Evolutionary conservation across 2,113 vertebrate species (phyloP).

Genomic region (Coregonus clupeaformis): DNA sequence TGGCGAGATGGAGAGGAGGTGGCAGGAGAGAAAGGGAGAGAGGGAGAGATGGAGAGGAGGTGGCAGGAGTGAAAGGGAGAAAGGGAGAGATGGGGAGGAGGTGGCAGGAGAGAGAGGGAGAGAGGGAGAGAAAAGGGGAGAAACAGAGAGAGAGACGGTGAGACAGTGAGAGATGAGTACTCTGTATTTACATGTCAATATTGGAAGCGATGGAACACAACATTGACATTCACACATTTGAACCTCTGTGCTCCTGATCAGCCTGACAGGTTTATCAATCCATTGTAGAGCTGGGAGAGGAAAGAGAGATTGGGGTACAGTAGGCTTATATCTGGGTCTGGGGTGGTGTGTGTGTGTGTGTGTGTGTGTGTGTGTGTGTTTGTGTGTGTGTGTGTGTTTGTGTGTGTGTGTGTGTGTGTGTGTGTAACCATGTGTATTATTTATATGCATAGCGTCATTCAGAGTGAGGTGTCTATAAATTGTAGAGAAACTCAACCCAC

Average conservation of each 20-base stretch:
- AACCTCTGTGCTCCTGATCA: conserved; percentile 39
- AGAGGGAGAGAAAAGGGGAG: background rate
- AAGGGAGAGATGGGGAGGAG: background rate
- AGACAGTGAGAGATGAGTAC: conserved; percentile 8
- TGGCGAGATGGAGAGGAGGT: conserved; percentile 4
- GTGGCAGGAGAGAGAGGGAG: conserved; percentile 3
- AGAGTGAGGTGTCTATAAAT: no score
- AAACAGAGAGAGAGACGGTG: background rate
- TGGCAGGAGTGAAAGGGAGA: no score
- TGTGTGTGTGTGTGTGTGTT: background rate
- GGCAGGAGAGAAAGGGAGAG: conserved; percentile 4
- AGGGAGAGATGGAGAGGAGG: background rate
- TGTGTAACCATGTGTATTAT: background rate
- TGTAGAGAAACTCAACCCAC: no score
- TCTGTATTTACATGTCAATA: conserved; percentile 58
- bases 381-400: no score
- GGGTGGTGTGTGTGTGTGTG: background rate
- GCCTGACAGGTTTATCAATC: conserved; percentile 16
- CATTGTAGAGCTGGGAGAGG: background rate
- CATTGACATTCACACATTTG: conserved; percentile 42
- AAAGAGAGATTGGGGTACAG: background rate
- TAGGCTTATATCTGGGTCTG: background rate
- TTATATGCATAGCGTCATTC: background rate
- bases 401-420: no score
- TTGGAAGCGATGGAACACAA: conserved; percentile 47